These are phyloP conservation scores for Cosmopolites sordidus DNA, from an alignment of 2,888 invertebrate species.

Conservation along the genomic window DNA sequence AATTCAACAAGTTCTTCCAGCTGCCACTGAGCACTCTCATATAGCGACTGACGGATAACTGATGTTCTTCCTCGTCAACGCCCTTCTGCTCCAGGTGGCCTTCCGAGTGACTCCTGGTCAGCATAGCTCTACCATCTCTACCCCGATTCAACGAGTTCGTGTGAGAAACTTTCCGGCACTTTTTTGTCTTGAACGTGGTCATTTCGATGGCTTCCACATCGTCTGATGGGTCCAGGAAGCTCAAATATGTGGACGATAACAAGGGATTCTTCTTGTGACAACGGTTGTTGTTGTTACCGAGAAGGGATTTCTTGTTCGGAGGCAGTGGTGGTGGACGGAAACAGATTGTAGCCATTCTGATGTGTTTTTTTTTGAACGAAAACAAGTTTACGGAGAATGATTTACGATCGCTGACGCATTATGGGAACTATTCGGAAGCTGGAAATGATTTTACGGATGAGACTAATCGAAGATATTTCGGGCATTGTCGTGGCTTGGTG, in stretches of 20 bases:
- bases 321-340: conserved; percentile 57
- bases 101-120: conserved; percentile 68
- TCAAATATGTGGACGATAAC: conserved; percentile 55
- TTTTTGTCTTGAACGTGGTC: conserved; percentile 32
- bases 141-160: conserved; percentile 50
- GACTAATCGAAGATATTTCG: too few relatives aligned
- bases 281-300: background rate
- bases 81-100: conserved; percentile 56
- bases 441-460: too few relatives aligned
- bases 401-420: too few relatives aligned
- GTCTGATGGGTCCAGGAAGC: conserved; percentile 55
- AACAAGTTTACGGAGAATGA: too few relatives aligned
- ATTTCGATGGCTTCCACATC: conserved; percentile 44
- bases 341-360: conserved; percentile 56
- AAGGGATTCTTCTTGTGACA: conserved; percentile 25
- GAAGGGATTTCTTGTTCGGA: conserved; percentile 51
- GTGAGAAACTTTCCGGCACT: conserved; percentile 40
- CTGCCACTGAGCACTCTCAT: conserved; percentile 71
- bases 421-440: too few relatives aligned
- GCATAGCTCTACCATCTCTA: conserved; percentile 39
- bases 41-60: conserved; percentile 59
- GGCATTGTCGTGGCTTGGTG: too few relatives aligned
- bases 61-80: conserved; percentile 21
- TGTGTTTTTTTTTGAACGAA: too few relatives aligned
- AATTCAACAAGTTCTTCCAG: conserved; percentile 74